Evolutionary conservation across 2,888 invertebrate genomes (phyloP).

Genomic region (Autographa gamma): DNA sequence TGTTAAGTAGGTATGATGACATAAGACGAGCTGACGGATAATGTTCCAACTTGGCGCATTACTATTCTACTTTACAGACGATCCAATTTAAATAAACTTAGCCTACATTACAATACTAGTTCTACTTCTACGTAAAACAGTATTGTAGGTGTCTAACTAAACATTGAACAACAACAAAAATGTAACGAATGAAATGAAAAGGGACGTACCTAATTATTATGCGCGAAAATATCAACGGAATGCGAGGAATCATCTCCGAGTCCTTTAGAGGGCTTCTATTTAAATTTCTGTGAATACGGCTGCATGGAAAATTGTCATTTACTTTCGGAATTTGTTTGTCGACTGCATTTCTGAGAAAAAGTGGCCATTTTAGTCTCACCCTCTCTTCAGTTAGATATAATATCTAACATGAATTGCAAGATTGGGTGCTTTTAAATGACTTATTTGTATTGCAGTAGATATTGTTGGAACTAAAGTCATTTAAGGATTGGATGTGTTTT

Average conservation of each 20-base stretch:
- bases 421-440: slow-evolving; percentile 22
- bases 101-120: slow-evolving; percentile 29
- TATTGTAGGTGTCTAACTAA: slow-evolving; percentile 28
- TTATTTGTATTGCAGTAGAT: slow-evolving; percentile 27
- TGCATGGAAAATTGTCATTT: slow-evolving; percentile 69
- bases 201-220: slow-evolving; percentile 52
- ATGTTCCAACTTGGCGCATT: slow-evolving; percentile 28
- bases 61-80: slow-evolving; percentile 24
- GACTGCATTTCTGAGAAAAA: slow-evolving; percentile 59
- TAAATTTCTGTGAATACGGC: slow-evolving; percentile 74
- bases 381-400: slow-evolving; percentile 12
- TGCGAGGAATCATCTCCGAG: slow-evolving; percentile 62
- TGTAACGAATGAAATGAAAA: slow-evolving; percentile 35
- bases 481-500: background rate
- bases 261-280: slow-evolving; percentile 69
- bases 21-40: slow-evolving; percentile 14
- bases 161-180: slow-evolving; percentile 31
- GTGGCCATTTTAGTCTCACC: slow-evolving; percentile 11
- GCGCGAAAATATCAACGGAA: slow-evolving; percentile 60
- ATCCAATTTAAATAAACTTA: slow-evolving; percentile 49
- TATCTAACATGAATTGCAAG: slow-evolving; percentile 5
- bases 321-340: slow-evolving; percentile 66
- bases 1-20: slow-evolving; percentile 18
- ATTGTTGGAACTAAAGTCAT: background rate
- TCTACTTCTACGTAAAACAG: slow-evolving; percentile 16